Base-by-base conservation (phyloP, 2,888 invertebrate species). In the Cyaniris semiargus region DNA sequence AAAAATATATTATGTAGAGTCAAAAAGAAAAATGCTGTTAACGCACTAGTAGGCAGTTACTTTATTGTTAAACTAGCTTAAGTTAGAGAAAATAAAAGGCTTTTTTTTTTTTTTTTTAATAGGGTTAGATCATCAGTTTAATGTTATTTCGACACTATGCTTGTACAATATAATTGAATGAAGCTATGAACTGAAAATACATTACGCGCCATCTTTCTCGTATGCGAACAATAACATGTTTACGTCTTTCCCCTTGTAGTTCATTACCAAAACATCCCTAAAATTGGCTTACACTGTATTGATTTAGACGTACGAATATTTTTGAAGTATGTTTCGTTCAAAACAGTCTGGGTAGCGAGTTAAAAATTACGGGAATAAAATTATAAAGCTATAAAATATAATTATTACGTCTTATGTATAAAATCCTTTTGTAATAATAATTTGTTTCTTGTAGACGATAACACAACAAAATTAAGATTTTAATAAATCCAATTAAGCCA, bases 231-330 rank as follows among this genome's bases (percentile, higher is more conserved):
- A 21, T 58, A 53, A 18, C 53, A 58, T 58, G 58, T 58, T 58
- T 58, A 58, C 58, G 58, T 58, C 58, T 58, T 21, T 8, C 58
- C 58, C 58, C 58, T n/a, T 58, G 58, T 58, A 58, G 53, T 58
- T 58, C 58, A 58, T 58, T 58, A 58, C 21, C 58, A 58, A 21
- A 58, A 58, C 58, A 58, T 58, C 58, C 21, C 21, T 21, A n/a
- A 58, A 58, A 58, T 58, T 53, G 53, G 5, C 58, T 21, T n/a
- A 58, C 0, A 18, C 58, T n/a, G 58, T 58, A 58, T 58, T 58
- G 58, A 58, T 21, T 21, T 21, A 58, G 58, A 58, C 58, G 21
- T 58, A 21, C n/a, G 3, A 15, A 48, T 48, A 48, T 48, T 48
- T 48, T 48, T 48, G 15, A 18, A 53, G 15, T 53, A 53, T 18